Base-by-base conservation (phyloP, 2,797 vertebrate species). In the Aeoliscus strigatus region DNA sequence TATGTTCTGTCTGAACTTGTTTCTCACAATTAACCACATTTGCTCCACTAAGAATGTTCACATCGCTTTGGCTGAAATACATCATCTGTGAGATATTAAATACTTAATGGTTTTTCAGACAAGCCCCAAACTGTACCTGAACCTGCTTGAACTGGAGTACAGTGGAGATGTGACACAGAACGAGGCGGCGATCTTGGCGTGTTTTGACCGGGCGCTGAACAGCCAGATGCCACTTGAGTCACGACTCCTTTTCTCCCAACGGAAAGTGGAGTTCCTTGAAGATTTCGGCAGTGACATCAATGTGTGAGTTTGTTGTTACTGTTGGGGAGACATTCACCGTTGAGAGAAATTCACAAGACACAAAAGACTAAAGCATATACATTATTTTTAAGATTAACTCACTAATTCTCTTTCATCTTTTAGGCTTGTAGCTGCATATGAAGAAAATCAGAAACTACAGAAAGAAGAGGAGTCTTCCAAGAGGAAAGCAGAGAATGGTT, bases 181-280 rank as follows among this genome's bases (percentile, higher is more conserved):
- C 0, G 91, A 99, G 75, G 86, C 85, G 0, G 91, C 92, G 76
- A 96, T 99, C 70, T 54, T 97, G 72, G 89, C 86, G 27, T 94
- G 92, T 68, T 99, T 99, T 12, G 93, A 98, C 75, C 90, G 87
- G 35, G 96, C 94, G 1, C 70, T 98, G 45, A 86, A 70, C 37
- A 95, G 95, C 52, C 78, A 85, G 0, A 69, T 98, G 87, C 76
- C 92, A 0, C 82, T 95, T 5, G 93, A 95, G 56, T 89, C 92
- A 15, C 93, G 90, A 51, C 86, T 97, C 45, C 88, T 92, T 0
- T 98, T 99, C 84, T 93, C 94, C 1, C 95, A 98, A 64, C 87
- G 95, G 59, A 99, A 98, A 86, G 93, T 99, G 2, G 95, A 98
- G 51, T 99, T 99, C 66, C 90, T 99, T 8, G 96, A 99, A 81